Conservation (phyloP, 2,113 vertebrate genomes). For the Motacilla tschutschensis region DNA sequence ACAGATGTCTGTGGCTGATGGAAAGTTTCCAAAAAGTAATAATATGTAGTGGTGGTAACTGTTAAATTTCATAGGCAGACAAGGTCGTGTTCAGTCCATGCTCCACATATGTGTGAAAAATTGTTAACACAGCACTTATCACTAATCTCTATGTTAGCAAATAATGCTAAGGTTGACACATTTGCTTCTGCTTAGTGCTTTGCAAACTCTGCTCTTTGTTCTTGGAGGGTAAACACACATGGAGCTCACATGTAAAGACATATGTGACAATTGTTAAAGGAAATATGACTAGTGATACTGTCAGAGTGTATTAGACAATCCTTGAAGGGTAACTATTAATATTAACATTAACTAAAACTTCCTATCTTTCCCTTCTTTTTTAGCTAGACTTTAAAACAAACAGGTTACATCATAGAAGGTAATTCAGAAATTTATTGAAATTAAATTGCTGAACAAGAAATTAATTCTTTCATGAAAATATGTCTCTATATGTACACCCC, state of each 20-base stretch:
- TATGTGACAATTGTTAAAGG: background rate
- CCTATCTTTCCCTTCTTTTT: background rate
- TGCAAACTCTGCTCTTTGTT: background rate
- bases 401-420: background rate
- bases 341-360: background rate
- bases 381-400: background rate
- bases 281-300: background rate
- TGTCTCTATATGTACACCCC: background rate
- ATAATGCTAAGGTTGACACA: background rate
- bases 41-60: background rate
- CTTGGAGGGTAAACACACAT: background rate
- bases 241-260: background rate
- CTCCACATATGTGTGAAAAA: background rate
- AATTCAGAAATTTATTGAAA: background rate
- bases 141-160: background rate
- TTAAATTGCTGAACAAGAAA: background rate
- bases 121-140: background rate
- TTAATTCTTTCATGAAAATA: rapidly evolving
- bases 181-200: background rate
- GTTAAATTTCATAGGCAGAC: background rate
- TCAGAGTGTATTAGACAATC: background rate
- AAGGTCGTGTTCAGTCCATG: background rate
- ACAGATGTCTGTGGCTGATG: background rate
- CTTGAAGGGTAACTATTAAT: background rate
- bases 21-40: background rate